phyloP scores from a whole-genome alignment of 1,140 invertebrate species.

The Cephus cinctus region DNA sequence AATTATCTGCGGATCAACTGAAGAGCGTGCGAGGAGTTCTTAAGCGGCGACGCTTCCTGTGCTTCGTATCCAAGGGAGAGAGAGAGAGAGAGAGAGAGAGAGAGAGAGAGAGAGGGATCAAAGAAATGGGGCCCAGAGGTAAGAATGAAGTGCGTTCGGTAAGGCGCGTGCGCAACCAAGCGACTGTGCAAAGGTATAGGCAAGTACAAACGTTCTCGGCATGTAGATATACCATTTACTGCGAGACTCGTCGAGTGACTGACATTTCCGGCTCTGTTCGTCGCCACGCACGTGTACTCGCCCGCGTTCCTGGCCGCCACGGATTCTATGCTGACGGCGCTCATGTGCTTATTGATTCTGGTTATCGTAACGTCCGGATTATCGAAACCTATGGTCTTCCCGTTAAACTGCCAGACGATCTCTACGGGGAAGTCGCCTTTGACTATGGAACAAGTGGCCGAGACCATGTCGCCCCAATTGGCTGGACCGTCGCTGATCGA shows the following conservation, averaged over 20 bases:
- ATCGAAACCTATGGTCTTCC: conserved; percentile 59
- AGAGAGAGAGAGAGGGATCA: too few species aligned
- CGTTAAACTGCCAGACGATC: conserved; percentile 78
- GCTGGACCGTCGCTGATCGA: conserved; percentile 74
- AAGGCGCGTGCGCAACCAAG: too few species aligned
- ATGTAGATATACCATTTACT: conserved; percentile 74
- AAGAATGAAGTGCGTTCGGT: too few species aligned
- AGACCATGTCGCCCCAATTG: conserved; percentile 77
- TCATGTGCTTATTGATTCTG: conserved; percentile 74
- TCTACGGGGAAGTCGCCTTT: conserved; percentile 76
- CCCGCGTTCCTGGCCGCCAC: conserved; percentile 75
- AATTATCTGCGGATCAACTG: conserved; percentile 65
- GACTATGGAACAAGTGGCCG: conserved; percentile 73
- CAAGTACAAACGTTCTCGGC: too few species aligned
- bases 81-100: too few species aligned
- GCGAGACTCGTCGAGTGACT: conserved; percentile 68
- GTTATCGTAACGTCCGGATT: conserved; percentile 70
- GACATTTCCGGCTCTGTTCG: conserved; percentile 70
- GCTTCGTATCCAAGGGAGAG: too few species aligned
- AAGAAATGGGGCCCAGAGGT: too few species aligned
- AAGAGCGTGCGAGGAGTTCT: too few species aligned
- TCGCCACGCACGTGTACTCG: conserved; percentile 78
- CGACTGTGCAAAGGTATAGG: too few species aligned
- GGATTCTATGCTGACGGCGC: conserved; percentile 75
- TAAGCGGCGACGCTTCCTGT: too few species aligned